Conservation (phyloP, 2,113 vertebrate genomes). For the Rhabdomys dilectus region DNA sequence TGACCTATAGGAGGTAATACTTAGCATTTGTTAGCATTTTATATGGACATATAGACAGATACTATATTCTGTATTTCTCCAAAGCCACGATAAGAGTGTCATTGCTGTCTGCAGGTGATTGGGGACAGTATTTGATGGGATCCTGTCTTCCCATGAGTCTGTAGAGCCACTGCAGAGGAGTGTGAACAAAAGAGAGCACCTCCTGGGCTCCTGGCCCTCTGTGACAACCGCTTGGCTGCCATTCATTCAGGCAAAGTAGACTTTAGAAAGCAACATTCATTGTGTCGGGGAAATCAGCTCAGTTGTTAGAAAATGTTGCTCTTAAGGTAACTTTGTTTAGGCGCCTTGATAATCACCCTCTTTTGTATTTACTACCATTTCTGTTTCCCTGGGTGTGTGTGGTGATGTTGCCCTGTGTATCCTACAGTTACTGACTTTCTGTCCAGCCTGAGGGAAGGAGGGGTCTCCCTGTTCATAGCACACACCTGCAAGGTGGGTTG, state of each 20-base stretch:
- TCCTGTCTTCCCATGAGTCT: constrained; percentile 28
- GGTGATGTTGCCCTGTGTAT: constrained; percentile 64
- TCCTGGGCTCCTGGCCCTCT: neutral
- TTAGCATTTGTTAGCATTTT: constrained; percentile 41
- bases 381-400: neutral
- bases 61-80: neutral
- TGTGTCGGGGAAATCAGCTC: constrained; percentile 23
- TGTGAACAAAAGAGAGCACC: constrained; percentile 75
- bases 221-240: constrained; percentile 43
- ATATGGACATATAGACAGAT: neutral
- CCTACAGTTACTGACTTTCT: constrained; percentile 70
- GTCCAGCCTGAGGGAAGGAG: neutral
- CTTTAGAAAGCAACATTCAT: constrained; percentile 39
- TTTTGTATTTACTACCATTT: neutral
- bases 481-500: constrained; percentile 78
- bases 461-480: constrained; percentile 37
- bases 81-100: neutral
- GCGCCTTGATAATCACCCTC: constrained; percentile 17
- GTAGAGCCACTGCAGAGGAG: constrained; percentile 24
- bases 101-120: neutral
- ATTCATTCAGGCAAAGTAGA: constrained; percentile 60
- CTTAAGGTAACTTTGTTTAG: constrained; percentile 53
- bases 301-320: constrained; percentile 42
- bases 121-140: constrained; percentile 17
- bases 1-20: constrained; percentile 43